Percentiles rank a stretch among this genome's conserved stretches.
Conservation (phyloP, 2,113 vertebrate genomes). For the Carassius gibelio region DNA sequence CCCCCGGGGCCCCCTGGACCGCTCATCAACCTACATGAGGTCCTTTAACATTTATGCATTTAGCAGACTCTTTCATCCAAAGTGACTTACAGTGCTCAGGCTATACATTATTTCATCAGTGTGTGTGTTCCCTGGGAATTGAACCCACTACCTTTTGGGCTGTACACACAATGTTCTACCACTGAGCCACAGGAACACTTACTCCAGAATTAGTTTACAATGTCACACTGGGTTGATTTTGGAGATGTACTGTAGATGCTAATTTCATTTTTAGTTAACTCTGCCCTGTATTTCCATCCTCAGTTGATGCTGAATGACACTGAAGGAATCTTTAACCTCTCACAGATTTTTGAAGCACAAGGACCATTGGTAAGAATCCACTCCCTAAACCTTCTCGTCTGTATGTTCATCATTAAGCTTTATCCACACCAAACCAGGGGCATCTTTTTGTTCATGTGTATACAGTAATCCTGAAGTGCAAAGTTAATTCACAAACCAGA, state of each 20-base stretch:
- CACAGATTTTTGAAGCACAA: constrained; percentile 76
- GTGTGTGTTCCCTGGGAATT: too few species aligned
- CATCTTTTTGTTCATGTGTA: not conserved
- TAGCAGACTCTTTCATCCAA: too few species aligned
- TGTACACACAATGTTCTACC: too few species aligned
- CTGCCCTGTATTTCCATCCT: not conserved
- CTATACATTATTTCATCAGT: too few species aligned
- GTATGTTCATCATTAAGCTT: not conserved
- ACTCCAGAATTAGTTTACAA: not conserved
- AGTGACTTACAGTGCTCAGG: too few species aligned
- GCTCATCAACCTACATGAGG: constrained; percentile 77
- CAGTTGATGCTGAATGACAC: constrained; percentile 86
- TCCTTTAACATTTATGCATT: not conserved
- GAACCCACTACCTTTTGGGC: too few species aligned
- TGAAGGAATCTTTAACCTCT: constrained; percentile 79
- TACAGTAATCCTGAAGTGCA: not conserved
- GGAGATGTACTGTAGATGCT: not conserved
- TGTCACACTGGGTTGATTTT: not conserved
- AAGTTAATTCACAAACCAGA: not conserved
- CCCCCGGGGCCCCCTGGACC: constrained; percentile 85
- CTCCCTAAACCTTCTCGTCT: not conserved
- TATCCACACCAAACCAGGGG: not conserved
- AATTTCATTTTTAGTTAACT: constrained; percentile 30
- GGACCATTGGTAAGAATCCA: constrained; percentile 74
- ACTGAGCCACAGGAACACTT: too few species aligned